These are phyloP conservation scores for Panurus biarmicus DNA, from an alignment of 2,113 vertebrate genomes.

Conservation along the genomic window DNA sequence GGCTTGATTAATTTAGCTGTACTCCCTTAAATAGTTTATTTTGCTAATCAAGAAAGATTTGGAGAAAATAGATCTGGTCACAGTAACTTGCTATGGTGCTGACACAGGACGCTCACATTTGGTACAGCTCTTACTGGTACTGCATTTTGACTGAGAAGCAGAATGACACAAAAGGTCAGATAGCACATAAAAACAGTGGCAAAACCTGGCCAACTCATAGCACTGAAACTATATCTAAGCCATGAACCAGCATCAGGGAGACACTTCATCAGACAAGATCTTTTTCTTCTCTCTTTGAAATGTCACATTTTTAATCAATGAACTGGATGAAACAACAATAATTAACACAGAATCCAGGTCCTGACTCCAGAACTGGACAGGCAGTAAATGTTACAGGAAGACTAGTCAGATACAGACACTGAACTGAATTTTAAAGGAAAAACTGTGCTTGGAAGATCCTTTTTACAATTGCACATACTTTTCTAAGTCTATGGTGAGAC, in stretches of 20 bases:
- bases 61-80: neutral
- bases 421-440: neutral
- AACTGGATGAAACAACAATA: neutral
- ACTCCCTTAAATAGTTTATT: neutral
- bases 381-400: neutral
- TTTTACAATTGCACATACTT: neutral
- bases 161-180: neutral
- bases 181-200: neutral
- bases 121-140: neutral
- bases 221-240: neutral
- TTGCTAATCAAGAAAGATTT: neutral
- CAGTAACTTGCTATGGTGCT: neutral
- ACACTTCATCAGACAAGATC: neutral
- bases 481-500: neutral
- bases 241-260: neutral
- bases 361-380: neutral
- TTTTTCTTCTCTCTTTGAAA: neutral
- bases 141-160: neutral
- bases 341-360: neutral
- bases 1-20: neutral
- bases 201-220: neutral
- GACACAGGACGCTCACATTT: neutral
- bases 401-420: neutral
- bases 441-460: neutral
- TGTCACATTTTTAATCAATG: neutral